Evolutionary conservation across 2,797 vertebrate genomes (phyloP), one percentile per base, ranked within the genome.

Genomic region (Pseudochirops corinnae): DNA sequence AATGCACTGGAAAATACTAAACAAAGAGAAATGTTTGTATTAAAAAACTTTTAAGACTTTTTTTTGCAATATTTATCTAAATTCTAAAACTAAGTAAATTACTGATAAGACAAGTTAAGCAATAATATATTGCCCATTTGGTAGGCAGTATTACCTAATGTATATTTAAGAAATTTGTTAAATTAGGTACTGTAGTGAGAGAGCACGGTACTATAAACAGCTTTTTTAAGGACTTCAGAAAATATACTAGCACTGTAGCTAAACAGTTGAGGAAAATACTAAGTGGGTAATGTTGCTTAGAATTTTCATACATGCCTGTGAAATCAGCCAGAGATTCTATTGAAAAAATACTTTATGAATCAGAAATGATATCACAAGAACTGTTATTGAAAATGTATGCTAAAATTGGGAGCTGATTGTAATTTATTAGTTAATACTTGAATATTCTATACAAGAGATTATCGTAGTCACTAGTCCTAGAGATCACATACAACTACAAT

Each of bases 121-220:
- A 93, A 60, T 91, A 94, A 26, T 74, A 82, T 92, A 60, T 94
- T 96, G 92, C 67, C n/a, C 33, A 90, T 62, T 92, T 33, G 39
- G 52, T 92, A 93, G 4, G 0, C 90, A 26, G 4, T 46, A 26
- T 26, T 87, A 50, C 24, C 39, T 50, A 24, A 82, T 74, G 5
- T n/a, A 26, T 87, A 46, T 87, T 87, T 46, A 87, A 46, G 74
- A 87, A 87, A 46, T 82, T 82, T 87, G 39, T 87, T 46, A 46
- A 87, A 87, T 91, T 96, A 87, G 94, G 91, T 94, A 94, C 29
- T 95, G 1, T 94, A 56, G 62, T 26, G 92, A 93, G 39, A 3
- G 14, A 60, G 1, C 91, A 18, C 58, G 93, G 31, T 56, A 33
- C 92, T 94, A 11, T 60, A 67, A 67, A 67, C 31, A 33, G 29